These are phyloP conservation scores for Alectoris magna DNA, from an alignment of 2,797 vertebrate genomes.

Conservation along the genomic window DNA sequence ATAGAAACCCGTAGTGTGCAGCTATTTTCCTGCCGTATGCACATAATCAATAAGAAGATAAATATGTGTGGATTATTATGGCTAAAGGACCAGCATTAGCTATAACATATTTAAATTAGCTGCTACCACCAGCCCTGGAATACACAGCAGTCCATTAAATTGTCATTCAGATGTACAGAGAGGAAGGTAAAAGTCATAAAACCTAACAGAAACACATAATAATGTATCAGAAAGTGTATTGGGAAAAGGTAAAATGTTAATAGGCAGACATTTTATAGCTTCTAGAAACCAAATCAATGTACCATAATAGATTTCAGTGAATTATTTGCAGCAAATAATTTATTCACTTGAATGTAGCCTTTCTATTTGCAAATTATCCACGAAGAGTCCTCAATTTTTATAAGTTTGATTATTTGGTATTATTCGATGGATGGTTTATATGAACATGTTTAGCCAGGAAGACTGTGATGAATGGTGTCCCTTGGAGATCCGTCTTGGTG, in stretches of 20 bases:
- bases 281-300: constrained; percentile 73
- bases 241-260: constrained; percentile 74
- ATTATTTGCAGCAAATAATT: constrained; percentile 69
- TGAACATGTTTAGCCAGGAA: constrained; percentile 23
- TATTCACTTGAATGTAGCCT: constrained; percentile 62
- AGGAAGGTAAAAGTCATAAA: constrained; percentile 73
- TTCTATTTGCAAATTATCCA: constrained; percentile 64
- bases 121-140: constrained; percentile 48
- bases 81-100: constrained; percentile 68
- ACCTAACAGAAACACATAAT: constrained; percentile 72
- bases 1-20: constrained; percentile 9
- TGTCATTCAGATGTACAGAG: constrained; percentile 68
- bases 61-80: constrained; percentile 60
- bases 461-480: background rate
- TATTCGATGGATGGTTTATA: constrained; percentile 24
- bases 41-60: constrained; percentile 61
- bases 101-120: constrained; percentile 76
- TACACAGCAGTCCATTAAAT: constrained; percentile 74
- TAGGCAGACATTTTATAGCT: constrained; percentile 72
- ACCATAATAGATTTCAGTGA: constrained; percentile 63
- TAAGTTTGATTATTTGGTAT: constrained; percentile 58
- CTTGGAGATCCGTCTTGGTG: background rate
- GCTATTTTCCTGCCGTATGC: constrained; percentile 67
- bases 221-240: constrained; percentile 73
- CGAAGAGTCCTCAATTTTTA: constrained; percentile 55